A percentile compares a stretch with the other conserved stretches of the same genome.
Conservation (phyloP, 1,140 invertebrate genomes). For the Muscidifurax raptorellus region DNA sequence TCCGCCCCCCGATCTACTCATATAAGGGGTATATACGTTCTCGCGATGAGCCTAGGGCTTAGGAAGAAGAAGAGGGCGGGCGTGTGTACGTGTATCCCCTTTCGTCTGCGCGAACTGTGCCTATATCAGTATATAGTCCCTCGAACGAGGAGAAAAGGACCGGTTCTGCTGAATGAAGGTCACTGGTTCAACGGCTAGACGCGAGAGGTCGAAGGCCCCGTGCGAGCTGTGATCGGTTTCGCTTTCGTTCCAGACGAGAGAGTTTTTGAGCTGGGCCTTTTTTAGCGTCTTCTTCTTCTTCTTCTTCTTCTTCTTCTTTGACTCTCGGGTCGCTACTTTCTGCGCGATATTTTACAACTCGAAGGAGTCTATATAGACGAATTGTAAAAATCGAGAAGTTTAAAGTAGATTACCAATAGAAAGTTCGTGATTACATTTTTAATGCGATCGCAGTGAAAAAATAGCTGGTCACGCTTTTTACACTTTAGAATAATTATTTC, state of each 20-base stretch:
- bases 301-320: slow-evolving; percentile 43
- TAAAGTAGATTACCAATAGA: too few relatives aligned
- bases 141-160: slow-evolving; percentile 65
- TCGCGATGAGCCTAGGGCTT: not conserved
- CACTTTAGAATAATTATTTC: not conserved
- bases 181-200: slow-evolving; percentile 70
- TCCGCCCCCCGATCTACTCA: not conserved
- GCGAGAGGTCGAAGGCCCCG: slow-evolving; percentile 2
- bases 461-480: not conserved
- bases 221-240: slow-evolving; percentile 37
- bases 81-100: not conserved
- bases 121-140: slow-evolving; percentile 8
- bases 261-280: slow-evolving; percentile 50
- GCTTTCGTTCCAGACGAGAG: slow-evolving; percentile 8
- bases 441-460: not conserved
- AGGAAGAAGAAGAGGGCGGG: not conserved
- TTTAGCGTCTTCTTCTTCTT: slow-evolving; percentile 61
- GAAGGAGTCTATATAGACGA: too few relatives aligned
- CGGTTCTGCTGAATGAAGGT: slow-evolving; percentile 73
- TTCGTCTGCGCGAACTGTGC: slow-evolving; percentile 46
- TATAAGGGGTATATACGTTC: not conserved
- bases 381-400: too few relatives aligned
- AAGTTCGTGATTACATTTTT: not conserved
- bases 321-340: too few relatives aligned
- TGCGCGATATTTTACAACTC: too few relatives aligned